Evolutionary conservation across 2,888 invertebrate genomes (phyloP), one percentile per base, ranked within the genome.

Genomic region (Galerucella calmariensis): DNA sequence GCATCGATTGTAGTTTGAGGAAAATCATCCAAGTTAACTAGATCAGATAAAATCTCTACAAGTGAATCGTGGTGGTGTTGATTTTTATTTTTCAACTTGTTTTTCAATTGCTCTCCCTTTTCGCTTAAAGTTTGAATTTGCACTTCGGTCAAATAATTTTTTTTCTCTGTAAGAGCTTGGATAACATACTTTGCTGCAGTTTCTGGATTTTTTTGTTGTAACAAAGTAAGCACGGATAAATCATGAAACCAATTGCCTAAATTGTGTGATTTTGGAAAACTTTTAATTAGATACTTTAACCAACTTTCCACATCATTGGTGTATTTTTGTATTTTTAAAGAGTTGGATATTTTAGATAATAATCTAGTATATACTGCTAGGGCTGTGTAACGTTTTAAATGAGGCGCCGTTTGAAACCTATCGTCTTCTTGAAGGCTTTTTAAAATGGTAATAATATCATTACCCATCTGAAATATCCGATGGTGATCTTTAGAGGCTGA

Each of bases 361-460:
- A 75, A 70, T 70, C 53, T 69, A 9, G 72, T 67, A 46, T 82
- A 83, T 4, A 79, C 78, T 24, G 80, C 77, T 72, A 77, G 77
- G n/a, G 83, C 81, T 12, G 84, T 82, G 75, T 83, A 85, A 58
- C 78, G 79, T 20, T 79, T 81, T 12, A 85, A 75, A 80, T 81
- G 81, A 11, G 81, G 82, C 3, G 75, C 72, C 14, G 74, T 51
- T 44, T 44, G 24, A 68, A 74, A 80, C 68, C 61, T 69, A 9
- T 58, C 58, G 48, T 53, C n/a, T 58, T 75, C 63, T 10, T 66
- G 65, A n/a, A 61, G 44, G n/a, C 75, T 73, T 12, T 61, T 61
- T 51, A 72, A 72, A 20, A 27, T 35, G n/a, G 11, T 46, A 27
- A 20, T 20, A n/a, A 67, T 56, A 1, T 24, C 44, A 20, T 51